Percentiles rank a stretch among this genome's conserved stretches.
These are phyloP conservation scores for Melipona quadrifasciata DNA, from an alignment of 1,140 invertebrate genomes.

Conservation along the genomic window DNA sequence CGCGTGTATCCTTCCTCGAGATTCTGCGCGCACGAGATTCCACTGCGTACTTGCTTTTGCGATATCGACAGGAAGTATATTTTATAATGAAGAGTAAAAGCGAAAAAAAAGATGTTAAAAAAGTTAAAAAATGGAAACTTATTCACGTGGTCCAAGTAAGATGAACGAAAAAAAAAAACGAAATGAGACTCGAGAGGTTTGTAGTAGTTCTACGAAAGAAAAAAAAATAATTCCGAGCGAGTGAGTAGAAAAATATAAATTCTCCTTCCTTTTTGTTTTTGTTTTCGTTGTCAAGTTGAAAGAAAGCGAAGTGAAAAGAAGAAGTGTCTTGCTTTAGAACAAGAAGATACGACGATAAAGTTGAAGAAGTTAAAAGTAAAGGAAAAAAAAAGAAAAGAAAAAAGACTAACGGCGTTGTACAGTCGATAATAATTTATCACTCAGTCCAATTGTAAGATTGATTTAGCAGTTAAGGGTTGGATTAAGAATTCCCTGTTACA, in stretches of 20 bases:
- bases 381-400: not conserved
- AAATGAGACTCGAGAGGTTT: slow-evolving; percentile 29
- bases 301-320: not conserved
- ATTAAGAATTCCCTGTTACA: slow-evolving; percentile 64
- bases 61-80: slow-evolving; percentile 58
- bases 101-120: slow-evolving; percentile 7
- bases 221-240: slow-evolving; percentile 29
- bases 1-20: slow-evolving; percentile 38
- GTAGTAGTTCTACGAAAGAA: not conserved
- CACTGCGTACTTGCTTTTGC: slow-evolving; percentile 6
- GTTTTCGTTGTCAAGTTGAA: slow-evolving; percentile 44
- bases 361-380: not conserved
- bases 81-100: slow-evolving; percentile 54
- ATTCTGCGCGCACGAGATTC: slow-evolving; percentile 21
- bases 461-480: slow-evolving; percentile 65
- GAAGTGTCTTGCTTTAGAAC: not conserved
- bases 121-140: slow-evolving; percentile 31
- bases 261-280: slow-evolving; percentile 4
- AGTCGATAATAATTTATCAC: slow-evolving; percentile 70
- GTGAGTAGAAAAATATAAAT: slow-evolving; percentile 22
- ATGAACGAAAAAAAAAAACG: slow-evolving; percentile 6
- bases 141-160: slow-evolving; percentile 62
- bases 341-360: not conserved
- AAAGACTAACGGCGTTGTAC: slow-evolving; percentile 57
- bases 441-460: slow-evolving; percentile 68